A percentile compares a stretch with the other conserved stretches of the same genome.
Conservation (phyloP, 2,888 invertebrate genomes). For the Julus scandinavius region DNA sequence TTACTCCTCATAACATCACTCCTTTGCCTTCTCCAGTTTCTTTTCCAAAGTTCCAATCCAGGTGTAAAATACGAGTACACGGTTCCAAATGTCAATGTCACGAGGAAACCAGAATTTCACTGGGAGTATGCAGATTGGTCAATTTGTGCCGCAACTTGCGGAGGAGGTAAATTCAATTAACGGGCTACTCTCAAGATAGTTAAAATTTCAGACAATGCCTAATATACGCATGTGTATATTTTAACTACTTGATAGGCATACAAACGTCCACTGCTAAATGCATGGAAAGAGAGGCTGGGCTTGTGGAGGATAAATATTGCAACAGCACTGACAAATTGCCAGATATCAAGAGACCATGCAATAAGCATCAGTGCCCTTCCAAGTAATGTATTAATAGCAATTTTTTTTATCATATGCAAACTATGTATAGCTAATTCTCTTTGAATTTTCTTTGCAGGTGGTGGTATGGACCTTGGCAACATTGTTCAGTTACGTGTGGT, state of each 20-base stretch:
- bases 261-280: conserved; percentile 68
- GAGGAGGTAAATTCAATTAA: conserved; percentile 71
- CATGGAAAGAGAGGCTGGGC: conserved; percentile 71
- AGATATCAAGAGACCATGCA: conserved; percentile 75
- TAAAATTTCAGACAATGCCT: neutral
- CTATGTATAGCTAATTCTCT: neutral
- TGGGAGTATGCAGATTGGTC: conserved; percentile 87
- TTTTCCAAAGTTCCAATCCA: conserved; percentile 78
- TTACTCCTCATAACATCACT: neutral
- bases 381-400: conserved; percentile 63
- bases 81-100: conserved; percentile 73
- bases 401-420: neutral
- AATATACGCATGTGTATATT: neutral
- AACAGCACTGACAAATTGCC: conserved; percentile 63
- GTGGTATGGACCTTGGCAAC: conserved; percentile 90
- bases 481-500: conserved; percentile 78
- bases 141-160: conserved; percentile 80
- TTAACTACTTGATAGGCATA: conserved; percentile 45
- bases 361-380: conserved; percentile 75
- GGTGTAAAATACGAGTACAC: conserved; percentile 89
- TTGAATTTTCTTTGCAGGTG: conserved; percentile 69
- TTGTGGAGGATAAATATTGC: conserved; percentile 70
- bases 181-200: too few species aligned
- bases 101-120: conserved; percentile 72
- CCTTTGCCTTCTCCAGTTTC: conserved; percentile 69